A percentile compares a stretch with the other conserved stretches of the same genome.
Conservation (phyloP, 1,140 invertebrate genomes). For the Eriosoma lanigerum region DNA sequence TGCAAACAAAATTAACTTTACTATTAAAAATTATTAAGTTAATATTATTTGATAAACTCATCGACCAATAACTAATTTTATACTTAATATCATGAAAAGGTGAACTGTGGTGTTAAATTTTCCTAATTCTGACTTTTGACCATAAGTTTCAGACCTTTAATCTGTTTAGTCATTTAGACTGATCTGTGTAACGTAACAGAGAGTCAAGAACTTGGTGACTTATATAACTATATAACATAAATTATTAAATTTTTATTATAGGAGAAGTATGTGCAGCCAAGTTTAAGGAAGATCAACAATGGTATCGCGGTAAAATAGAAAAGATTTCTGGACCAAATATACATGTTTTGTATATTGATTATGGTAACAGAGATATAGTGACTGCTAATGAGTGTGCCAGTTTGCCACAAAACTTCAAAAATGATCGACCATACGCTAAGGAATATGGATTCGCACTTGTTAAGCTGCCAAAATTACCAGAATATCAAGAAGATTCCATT, state of each 20-base stretch:
- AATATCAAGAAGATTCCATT: conserved; percentile 75
- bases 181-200: too few species aligned
- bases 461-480: conserved; percentile 67
- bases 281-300: conserved; percentile 80
- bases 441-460: conserved; percentile 86
- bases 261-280: conserved; percentile 89
- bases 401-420: conserved; percentile 75
- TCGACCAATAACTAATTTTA: too few species aligned
- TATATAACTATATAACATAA: background rate
- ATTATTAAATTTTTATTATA: conserved; percentile 53
- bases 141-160: too few species aligned
- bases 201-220: too few species aligned
- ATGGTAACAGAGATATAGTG: conserved; percentile 82
- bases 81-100: too few species aligned
- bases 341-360: conserved; percentile 88
- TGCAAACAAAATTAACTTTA: too few species aligned
- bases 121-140: too few species aligned
- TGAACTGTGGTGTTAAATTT: too few species aligned
- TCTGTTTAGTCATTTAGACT: too few species aligned
- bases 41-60: too few species aligned
- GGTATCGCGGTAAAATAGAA: conserved; percentile 94
- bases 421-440: conserved; percentile 77
- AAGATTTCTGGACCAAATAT: conserved; percentile 69
- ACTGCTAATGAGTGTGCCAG: conserved; percentile 68
- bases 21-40: too few species aligned